Conservation (phyloP, 2,888 invertebrate genomes). For the Drosophila austrosaltans region DNA sequence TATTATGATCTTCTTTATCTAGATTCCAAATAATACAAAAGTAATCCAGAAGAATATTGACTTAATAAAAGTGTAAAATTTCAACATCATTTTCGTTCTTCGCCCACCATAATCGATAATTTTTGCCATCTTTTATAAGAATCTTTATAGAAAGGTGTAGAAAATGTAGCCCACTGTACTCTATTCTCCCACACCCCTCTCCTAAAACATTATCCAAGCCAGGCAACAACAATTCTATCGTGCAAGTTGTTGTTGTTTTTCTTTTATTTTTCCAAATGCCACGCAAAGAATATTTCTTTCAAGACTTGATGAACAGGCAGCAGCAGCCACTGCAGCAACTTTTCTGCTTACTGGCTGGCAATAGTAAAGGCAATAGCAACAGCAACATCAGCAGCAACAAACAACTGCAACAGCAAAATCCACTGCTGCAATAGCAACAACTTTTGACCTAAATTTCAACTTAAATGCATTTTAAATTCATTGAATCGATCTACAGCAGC, state of each 20-base stretch:
- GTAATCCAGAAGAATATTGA: too few species aligned
- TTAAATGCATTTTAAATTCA: constrained; percentile 63
- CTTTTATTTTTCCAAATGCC: constrained; percentile 65
- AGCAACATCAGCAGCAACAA: constrained; percentile 15
- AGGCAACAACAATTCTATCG: constrained; percentile 63
- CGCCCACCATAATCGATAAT: too few species aligned
- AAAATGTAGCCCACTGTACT: not conserved
- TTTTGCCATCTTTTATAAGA: too few species aligned
- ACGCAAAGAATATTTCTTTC: constrained; percentile 66
- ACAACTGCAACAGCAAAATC: constrained; percentile 27
- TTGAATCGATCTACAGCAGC: constrained; percentile 65
- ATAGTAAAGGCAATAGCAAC: not conserved
- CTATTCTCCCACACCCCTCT: constrained; percentile 14
- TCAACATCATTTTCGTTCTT: too few species aligned
- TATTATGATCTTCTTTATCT: too few species aligned
- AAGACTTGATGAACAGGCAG: constrained; percentile 60
- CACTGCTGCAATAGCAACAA: constrained; percentile 28
- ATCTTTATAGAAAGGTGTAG: too few species aligned
- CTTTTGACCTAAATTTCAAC: constrained; percentile 46
- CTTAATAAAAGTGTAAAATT: too few species aligned
- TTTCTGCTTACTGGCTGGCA: constrained; percentile 11
- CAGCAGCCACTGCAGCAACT: constrained; percentile 37
- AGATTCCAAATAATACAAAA: too few species aligned
- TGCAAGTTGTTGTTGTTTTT: constrained; percentile 55
- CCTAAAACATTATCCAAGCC: constrained; percentile 34